A percentile compares a stretch with the other conserved stretches of the same genome.
phyloP scores from a whole-genome alignment of 1,140 invertebrate genomes.

The Drosophila chauvacae region DNA sequence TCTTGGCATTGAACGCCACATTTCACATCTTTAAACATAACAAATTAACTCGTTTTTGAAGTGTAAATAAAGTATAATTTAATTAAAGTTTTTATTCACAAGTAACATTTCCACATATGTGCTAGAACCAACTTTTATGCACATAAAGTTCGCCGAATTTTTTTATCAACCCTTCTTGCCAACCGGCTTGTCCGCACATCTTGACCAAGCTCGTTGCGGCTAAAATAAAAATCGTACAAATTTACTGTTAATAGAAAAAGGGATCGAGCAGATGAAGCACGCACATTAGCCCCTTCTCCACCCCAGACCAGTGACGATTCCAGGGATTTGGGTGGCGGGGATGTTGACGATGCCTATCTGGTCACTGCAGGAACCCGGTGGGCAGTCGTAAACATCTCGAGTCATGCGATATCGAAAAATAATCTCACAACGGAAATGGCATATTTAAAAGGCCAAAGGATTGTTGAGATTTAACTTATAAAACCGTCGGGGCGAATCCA shows the following conservation, averaged over 20 bases:
- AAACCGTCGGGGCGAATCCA: conserved; percentile 40
- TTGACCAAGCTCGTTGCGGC: conserved; percentile 49
- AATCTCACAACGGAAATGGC: conserved; percentile 79
- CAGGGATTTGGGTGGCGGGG: neutral
- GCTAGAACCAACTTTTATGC: neutral
- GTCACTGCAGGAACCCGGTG: conserved; percentile 47
- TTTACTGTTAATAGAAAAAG: conserved; percentile 83
- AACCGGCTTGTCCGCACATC: conserved; percentile 27
- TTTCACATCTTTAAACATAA: no score
- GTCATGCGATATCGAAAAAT: conserved; percentile 82
- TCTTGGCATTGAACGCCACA: no score
- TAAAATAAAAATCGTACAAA: conserved; percentile 71
- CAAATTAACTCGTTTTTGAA: neutral
- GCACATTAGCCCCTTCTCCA: conserved; percentile 53
- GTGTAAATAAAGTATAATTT: neutral
- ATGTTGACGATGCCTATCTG: conserved; percentile 67
- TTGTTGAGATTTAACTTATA: conserved; percentile 80
- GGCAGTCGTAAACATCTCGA: conserved; percentile 76
- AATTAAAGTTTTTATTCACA: neutral
- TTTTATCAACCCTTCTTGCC: neutral
- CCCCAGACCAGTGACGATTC: conserved; percentile 24
- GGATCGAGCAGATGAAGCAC: conserved; percentile 65
- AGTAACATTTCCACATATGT: neutral
- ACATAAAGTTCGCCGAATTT: neutral
- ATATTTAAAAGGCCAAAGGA: conserved; percentile 81